Base-by-base conservation (phyloP, 2,888 invertebrate species). In the Phyto melanocephala region DNA sequence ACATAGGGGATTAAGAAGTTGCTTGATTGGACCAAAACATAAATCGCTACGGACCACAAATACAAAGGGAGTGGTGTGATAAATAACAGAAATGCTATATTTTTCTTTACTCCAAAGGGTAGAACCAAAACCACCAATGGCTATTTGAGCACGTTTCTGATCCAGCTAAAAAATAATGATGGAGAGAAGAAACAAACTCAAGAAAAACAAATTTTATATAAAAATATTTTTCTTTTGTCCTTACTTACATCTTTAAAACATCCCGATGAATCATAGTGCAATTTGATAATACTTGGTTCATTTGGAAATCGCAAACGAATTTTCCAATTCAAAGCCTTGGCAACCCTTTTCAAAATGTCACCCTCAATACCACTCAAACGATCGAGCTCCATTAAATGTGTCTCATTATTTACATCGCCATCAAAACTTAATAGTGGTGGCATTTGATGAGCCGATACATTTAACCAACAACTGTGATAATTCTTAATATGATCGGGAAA, bases 301-400 rank as follows among this genome's bases (percentile, higher is more conserved):
- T 75, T 82, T 0, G 88, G 85, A 45, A 87, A 85, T 11, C 84
- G 20, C 20, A 89, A 63, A 0, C 78, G n/a, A 0, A 90, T 85
- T 1, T 85, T 86, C 50, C 90, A 89, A 15, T 86, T 84, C n/a
- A 90, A 47, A 0, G 81, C 58, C 7, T 54, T 70, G 3, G 89
- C 85, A 42, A 90, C 60, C 7, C 81, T 0, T 33, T 86, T 87
- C 2, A 90, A 78, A 6, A 90, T 67, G 4, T 86, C 86, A 0
- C 89, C 90, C 37, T 90, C 90, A 33, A 90, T 83, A 1, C 90
- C 90, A 0, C 60, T 71, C 0, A 89, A 79, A 0, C 86, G 87
- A 15, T 76, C 54, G 8, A 17, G 70, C 4, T 82, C 78, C 20
- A n/a, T 60, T 17, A 82, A n/a, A 24, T 76, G 45, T 0, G 71